phyloP scores from a whole-genome alignment of 2,113 vertebrate species.

The Hippocampus abdominalis region DNA sequence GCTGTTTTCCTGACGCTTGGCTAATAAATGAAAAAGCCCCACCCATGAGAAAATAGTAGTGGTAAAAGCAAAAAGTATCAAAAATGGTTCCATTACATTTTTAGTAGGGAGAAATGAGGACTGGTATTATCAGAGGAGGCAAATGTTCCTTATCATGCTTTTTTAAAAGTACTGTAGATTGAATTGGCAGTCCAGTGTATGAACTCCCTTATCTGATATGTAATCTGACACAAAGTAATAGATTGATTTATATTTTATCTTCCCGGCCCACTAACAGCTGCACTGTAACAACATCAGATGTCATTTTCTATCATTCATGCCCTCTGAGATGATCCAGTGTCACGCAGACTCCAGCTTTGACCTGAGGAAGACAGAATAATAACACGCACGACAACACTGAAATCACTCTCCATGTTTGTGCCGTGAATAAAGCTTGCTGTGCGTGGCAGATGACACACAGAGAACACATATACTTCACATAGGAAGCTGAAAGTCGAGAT shows the following conservation, averaged over 20 bases:
- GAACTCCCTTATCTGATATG: slow-evolving; percentile 18
- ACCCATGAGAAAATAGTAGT: neutral
- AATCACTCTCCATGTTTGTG: slow-evolving; percentile 18
- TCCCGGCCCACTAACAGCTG: slow-evolving; percentile 29
- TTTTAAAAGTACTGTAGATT: neutral
- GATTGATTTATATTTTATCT: slow-evolving; percentile 38
- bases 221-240: slow-evolving; percentile 29
- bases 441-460: neutral
- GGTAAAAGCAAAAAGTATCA: neutral
- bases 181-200: neutral
- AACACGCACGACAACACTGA: slow-evolving; percentile 22
- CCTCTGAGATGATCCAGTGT: slow-evolving; percentile 48
- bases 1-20: slow-evolving; percentile 18
- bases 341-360: slow-evolving; percentile 18
- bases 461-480: neutral
- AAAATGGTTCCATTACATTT: neutral
- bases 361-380: slow-evolving; percentile 25
- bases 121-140: no score
- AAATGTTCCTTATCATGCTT: neutral
- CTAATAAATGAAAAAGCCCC: slow-evolving; percentile 3
- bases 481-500: neutral
- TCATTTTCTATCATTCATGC: slow-evolving; percentile 50
- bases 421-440: neutral
- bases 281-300: slow-evolving; percentile 45
- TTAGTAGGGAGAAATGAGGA: neutral